A percentile compares a stretch with the other conserved stretches of the same genome.
These are phyloP conservation scores for Planococcus citri DNA, from an alignment of 1,140 invertebrate species.

Conservation along the genomic window DNA sequence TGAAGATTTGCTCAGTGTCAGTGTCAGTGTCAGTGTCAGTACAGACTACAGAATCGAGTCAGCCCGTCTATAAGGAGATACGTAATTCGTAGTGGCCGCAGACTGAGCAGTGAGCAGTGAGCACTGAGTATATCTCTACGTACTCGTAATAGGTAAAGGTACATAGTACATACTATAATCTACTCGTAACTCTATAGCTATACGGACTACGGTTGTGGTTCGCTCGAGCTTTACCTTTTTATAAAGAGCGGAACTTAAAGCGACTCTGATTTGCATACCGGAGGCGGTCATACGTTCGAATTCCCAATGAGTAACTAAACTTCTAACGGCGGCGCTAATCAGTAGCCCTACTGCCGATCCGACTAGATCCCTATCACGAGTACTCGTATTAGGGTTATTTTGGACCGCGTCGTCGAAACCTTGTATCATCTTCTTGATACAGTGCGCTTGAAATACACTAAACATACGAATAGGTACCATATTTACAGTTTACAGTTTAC, in stretches of 20 bases:
- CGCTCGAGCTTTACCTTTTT: not conserved
- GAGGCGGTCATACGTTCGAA: conserved; percentile 1
- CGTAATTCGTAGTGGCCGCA: too few relatives aligned
- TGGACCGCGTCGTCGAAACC: not conserved
- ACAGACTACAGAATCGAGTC: too few relatives aligned
- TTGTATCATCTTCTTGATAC: not conserved
- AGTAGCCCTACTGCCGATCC: not conserved
- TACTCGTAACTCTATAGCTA: not conserved
- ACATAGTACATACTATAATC: too few relatives aligned
- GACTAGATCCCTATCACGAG: not conserved
- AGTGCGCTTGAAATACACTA: not conserved
- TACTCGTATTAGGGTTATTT: not conserved
- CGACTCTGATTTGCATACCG: not conserved
- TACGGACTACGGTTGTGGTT: not conserved
- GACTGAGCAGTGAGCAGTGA: too few relatives aligned
- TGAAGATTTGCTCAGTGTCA: too few relatives aligned
- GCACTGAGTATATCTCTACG: too few relatives aligned
- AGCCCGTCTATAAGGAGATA: too few relatives aligned
- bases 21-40: too few relatives aligned
- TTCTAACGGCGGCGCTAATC: not conserved
- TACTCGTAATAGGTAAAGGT: too few relatives aligned
- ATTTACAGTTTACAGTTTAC: too few relatives aligned
- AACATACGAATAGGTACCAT: too few relatives aligned
- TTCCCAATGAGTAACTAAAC: conserved; percentile 9
- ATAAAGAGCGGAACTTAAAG: not conserved